A percentile compares a stretch with the other conserved stretches of the same genome.
Evolutionary conservation across 2,797 vertebrate genomes (phyloP).

Genomic region (Periophthalmus magnuspinnatus): DNA sequence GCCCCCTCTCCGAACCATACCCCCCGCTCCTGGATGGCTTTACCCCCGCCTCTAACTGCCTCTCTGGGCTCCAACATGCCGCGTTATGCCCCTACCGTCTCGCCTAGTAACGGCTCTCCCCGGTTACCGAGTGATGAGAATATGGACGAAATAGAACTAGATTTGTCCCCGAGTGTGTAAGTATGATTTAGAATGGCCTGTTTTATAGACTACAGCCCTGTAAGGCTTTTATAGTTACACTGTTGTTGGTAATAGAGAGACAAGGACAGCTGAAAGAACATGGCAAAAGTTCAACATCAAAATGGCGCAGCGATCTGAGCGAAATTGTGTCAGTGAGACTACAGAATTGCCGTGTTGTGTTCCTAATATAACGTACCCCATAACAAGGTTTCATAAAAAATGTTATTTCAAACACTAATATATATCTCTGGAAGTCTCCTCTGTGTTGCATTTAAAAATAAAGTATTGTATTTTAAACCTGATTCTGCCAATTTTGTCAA

Average conservation of each 20-base stretch:
- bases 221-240: constrained; percentile 16
- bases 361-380: no score
- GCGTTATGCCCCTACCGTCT: constrained; percentile 11
- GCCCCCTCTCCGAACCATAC: neutral
- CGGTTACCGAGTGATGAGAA: constrained; percentile 23
- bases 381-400: no score
- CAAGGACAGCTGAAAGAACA: neutral
- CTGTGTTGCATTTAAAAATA: no score
- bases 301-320: neutral
- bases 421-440: no score
- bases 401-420: no score
- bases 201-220: constrained; percentile 25
- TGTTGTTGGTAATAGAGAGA: constrained; percentile 34
- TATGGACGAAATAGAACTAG: constrained; percentile 10
- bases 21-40: no score
- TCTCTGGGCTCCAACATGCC: constrained; percentile 13
- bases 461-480: no score
- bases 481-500: no score
- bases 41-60: neutral
- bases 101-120: constrained; percentile 33
- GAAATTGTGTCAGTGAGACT: neutral
- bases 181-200: constrained; percentile 32
- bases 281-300: neutral
- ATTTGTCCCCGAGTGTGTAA: constrained; percentile 8
- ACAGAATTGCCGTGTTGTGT: no score